Evolutionary conservation across 2,797 vertebrate species (phyloP).

Genomic region (Sitta carolinensis): DNA sequence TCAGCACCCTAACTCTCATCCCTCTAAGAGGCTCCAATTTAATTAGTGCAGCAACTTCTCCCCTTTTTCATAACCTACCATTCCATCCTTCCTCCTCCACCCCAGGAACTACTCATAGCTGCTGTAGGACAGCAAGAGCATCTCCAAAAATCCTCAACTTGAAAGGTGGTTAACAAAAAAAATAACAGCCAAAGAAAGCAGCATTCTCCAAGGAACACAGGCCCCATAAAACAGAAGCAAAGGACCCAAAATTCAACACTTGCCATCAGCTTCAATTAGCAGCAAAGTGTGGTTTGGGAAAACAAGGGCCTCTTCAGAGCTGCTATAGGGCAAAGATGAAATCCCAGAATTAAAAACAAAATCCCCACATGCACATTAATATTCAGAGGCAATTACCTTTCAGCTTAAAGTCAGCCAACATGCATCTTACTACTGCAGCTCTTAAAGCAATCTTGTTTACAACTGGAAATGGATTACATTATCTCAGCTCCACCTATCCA

Average conservation of each 20-base stretch:
- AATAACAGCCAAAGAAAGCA: neutral
- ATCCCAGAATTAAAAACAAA: conserved; percentile 66
- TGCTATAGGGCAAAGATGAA: conserved; percentile 52
- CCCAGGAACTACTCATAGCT: neutral
- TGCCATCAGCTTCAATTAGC: conserved; percentile 44
- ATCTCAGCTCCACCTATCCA: conserved; percentile 55
- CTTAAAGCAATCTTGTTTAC: conserved; percentile 66
- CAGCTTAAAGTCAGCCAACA: conserved; percentile 66
- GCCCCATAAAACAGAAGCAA: neutral
- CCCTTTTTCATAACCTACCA: neutral
- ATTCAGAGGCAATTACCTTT: conserved; percentile 71
- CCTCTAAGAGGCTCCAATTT: neutral
- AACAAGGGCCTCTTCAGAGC: conserved; percentile 46
- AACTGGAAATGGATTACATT: conserved; percentile 63
- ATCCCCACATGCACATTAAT: conserved; percentile 65
- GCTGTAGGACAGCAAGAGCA: neutral
- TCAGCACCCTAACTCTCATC: neutral
- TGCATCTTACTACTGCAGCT: conserved; percentile 62
- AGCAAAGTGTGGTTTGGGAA: conserved; percentile 44
- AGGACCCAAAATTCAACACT: neutral
- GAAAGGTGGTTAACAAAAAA: neutral
- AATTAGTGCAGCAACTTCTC: neutral
- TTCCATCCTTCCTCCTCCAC: neutral
- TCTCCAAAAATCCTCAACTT: neutral
- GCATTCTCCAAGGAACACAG: neutral